Conservation (phyloP, 2,888 invertebrate genomes). For the Aradus depressus region DNA sequence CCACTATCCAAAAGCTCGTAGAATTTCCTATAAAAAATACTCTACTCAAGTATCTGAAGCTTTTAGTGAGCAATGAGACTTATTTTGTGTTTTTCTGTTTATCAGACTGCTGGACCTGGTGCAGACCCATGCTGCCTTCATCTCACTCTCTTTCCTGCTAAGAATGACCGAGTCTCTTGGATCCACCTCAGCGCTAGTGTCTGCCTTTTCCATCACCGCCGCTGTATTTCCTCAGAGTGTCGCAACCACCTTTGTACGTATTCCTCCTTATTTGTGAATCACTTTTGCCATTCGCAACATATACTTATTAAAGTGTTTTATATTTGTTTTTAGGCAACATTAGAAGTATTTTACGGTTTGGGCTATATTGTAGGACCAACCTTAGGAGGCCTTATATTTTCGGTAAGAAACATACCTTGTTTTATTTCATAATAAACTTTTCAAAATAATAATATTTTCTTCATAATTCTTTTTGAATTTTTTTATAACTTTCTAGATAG, state of each 20-base stretch:
- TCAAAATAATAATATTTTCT: neutral
- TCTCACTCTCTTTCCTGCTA: constrained; percentile 39
- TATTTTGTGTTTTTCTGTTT: no score
- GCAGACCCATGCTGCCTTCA: constrained; percentile 34
- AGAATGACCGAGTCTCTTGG: constrained; percentile 41
- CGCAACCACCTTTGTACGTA: constrained; percentile 42
- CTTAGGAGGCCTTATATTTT: constrained; percentile 35
- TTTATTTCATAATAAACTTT: neutral
- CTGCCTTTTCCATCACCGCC: constrained; percentile 41
- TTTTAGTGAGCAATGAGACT: no score
- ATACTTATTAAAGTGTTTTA: neutral
- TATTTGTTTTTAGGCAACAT: constrained; percentile 34
- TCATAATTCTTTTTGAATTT: neutral
- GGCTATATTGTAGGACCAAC: constrained; percentile 38
- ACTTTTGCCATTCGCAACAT: neutral
- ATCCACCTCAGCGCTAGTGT: constrained; percentile 36
- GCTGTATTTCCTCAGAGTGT: constrained; percentile 41
- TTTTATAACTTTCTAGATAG: constrained; percentile 32
- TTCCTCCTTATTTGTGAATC: neutral
- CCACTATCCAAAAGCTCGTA: no score
- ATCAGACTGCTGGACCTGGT: constrained; percentile 34
- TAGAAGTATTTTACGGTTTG: constrained; percentile 37
- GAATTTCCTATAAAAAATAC: no score
- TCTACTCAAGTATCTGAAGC: no score
- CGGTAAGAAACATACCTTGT: constrained; percentile 30